A percentile compares a stretch with the other conserved stretches of the same genome.
Evolutionary conservation across 1,140 invertebrate genomes (phyloP).

Genomic region (Apis mellifera): DNA sequence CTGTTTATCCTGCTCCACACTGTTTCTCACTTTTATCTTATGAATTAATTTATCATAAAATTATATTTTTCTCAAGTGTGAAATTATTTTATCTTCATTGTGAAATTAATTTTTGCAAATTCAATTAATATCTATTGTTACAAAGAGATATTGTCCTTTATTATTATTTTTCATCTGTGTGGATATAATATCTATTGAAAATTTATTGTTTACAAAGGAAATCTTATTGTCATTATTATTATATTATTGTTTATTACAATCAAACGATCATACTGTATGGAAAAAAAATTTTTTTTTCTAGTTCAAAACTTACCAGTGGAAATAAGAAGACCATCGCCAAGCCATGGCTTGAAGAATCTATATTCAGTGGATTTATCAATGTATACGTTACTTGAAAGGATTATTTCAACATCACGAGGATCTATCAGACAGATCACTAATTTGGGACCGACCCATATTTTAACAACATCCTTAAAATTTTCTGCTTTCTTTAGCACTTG

Average conservation of each 20-base stretch:
- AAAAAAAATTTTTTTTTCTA: not conserved
- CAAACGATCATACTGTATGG: not conserved
- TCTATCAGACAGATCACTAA: slow-evolving; percentile 87
- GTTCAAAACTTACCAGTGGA: slow-evolving; percentile 85
- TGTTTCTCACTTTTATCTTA: not conserved
- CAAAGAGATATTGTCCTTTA: no score
- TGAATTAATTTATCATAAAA: not conserved
- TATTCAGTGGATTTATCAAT: slow-evolving; percentile 89
- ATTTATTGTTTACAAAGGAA: no score
- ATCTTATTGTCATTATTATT: not conserved
- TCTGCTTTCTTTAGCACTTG: slow-evolving; percentile 83
- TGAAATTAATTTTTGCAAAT: not conserved
- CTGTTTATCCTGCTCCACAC: not conserved
- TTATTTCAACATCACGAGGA: slow-evolving; percentile 88
- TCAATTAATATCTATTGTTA: no score
- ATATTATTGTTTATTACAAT: not conserved
- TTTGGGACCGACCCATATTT: slow-evolving; percentile 88
- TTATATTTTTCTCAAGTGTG: not conserved
- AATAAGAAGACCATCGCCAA: slow-evolving; percentile 88
- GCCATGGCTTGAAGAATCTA: slow-evolving; percentile 88
- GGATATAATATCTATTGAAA: no score
- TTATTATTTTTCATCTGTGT: no score
- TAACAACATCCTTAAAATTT: slow-evolving; percentile 84
- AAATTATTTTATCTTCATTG: not conserved
- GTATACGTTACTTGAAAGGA: slow-evolving; percentile 88